Conservation (phyloP, 2,888 invertebrate species). For the Parnassius apollo region DNA sequence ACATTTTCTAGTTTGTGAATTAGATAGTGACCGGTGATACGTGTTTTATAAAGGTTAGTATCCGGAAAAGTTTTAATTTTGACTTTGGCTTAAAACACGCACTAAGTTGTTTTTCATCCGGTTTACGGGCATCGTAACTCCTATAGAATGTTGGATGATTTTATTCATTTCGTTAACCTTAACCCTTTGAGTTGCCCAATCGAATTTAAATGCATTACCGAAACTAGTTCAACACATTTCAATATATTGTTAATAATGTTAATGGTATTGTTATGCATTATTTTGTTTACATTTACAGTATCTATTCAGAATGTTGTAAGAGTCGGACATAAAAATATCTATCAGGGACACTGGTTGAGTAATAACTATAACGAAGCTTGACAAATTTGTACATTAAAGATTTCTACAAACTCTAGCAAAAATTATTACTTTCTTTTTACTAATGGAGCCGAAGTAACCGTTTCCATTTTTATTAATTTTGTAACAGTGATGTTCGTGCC, state of each 20-base stretch:
- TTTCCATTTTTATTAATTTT: conserved; percentile 7
- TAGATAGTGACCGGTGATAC: conserved; percentile 57
- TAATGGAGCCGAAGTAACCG: neutral
- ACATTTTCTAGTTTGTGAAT: conserved; percentile 42
- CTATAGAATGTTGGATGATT: conserved; percentile 26
- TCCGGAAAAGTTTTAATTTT: conserved; percentile 36
- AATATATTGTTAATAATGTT: conserved; percentile 23
- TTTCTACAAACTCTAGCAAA: conserved; percentile 2
- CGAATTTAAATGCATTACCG: conserved; percentile 31
- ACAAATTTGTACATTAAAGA: conserved; percentile 8
- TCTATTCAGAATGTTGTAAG: conserved; percentile 10
- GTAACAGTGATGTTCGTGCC: conserved; percentile 21
- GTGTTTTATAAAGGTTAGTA: conserved; percentile 56
- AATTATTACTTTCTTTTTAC: conserved; percentile 4
- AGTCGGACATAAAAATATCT: conserved; percentile 1
- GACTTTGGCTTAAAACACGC: too few species aligned
- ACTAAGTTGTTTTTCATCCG: too few species aligned
- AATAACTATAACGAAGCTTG: conserved; percentile 4
- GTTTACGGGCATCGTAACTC: too few species aligned
- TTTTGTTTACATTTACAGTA: conserved; percentile 9
- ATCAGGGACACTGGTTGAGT: conserved; percentile 4
- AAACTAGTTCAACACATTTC: conserved; percentile 25
- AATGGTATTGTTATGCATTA: conserved; percentile 3
- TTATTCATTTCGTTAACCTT: conserved; percentile 42
- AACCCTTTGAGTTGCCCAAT: conserved; percentile 32